phyloP scores from a whole-genome alignment of 2,797 vertebrate species.

The Anguilla megastoma region DNA sequence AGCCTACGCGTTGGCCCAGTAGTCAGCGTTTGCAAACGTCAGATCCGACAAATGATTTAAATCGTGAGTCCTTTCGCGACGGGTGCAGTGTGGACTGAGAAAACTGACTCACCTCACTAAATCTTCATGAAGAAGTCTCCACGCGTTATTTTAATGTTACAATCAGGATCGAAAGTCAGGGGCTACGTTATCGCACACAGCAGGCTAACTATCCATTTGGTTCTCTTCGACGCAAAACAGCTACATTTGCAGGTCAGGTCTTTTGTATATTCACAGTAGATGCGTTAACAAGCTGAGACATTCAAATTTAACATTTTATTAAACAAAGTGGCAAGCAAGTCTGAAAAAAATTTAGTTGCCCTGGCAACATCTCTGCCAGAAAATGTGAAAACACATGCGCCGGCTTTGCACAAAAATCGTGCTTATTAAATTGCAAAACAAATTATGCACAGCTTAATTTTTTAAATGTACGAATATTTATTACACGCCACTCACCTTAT shows the following conservation, averaged over 20 bases:
- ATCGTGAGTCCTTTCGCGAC: no score
- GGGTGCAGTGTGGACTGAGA: no score
- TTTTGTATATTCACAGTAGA: neutral
- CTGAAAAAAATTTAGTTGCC: neutral
- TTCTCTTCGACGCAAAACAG: neutral
- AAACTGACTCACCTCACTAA: no score
- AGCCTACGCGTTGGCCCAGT: no score
- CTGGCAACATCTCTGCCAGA: neutral
- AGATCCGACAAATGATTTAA: no score
- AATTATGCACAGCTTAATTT: no score
- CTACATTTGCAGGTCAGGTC: neutral
- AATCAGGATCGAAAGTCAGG: neutral
- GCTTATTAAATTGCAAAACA: neutral
- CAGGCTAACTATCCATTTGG: neutral
- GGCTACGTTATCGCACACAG: neutral
- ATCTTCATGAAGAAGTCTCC: neutral
- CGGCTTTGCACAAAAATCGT: neutral
- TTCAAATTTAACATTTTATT: neutral
- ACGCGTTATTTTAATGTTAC: neutral
- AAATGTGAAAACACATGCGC: neutral
- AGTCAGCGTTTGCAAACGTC: no score
- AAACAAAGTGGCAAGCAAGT: neutral
- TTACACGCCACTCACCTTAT: conserved; percentile 9
- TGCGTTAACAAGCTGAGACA: neutral
- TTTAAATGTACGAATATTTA: neutral